Percentiles rank a stretch among this genome's conserved stretches.
Conservation (phyloP, 53 echinoderm and acorn worm species). For the Actinopyga echinites region DNA sequence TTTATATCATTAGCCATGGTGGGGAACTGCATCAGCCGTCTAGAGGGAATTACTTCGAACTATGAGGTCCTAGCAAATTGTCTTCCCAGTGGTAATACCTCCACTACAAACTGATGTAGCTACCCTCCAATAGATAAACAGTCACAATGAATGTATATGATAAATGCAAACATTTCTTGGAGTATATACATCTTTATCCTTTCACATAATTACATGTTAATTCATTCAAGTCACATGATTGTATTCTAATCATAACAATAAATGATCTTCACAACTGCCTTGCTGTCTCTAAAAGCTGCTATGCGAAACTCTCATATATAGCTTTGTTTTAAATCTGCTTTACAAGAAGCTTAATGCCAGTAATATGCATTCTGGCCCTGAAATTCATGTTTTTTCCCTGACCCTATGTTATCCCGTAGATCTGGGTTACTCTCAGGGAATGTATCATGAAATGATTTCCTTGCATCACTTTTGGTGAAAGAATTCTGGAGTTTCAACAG, state of each 20-base stretch:
- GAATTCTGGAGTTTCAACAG: conserved; percentile 83
- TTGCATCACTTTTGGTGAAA: conserved; percentile 76
- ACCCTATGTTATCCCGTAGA: conserved; percentile 73
- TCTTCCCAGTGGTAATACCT: conserved; percentile 15
- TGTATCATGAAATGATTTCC: conserved; percentile 59
- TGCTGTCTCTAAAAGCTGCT: too few relatives aligned
- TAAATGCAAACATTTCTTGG: too few relatives aligned
- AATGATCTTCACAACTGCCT: too few relatives aligned
- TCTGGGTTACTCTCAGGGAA: conserved; percentile 89
- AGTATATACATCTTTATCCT: too few relatives aligned
- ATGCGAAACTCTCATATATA: too few relatives aligned
- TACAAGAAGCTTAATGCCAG: conserved; percentile 64
- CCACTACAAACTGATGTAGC: conserved; percentile 8
- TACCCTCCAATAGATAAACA: too few relatives aligned
- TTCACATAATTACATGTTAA: too few relatives aligned
- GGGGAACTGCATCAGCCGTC: not conserved
- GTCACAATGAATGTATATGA: too few relatives aligned
- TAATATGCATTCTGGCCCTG: conserved; percentile 84
- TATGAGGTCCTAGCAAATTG: conserved; percentile 5
- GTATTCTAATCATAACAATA: too few relatives aligned
- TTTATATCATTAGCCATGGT: too few relatives aligned
- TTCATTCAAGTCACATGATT: too few relatives aligned
- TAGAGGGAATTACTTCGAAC: not conserved
- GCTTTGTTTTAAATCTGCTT: too few relatives aligned
- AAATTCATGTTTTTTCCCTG: conserved; percentile 90